Base-by-base conservation (phyloP, 2,797 vertebrate species). In the Tokudaia muenninki region DNA sequence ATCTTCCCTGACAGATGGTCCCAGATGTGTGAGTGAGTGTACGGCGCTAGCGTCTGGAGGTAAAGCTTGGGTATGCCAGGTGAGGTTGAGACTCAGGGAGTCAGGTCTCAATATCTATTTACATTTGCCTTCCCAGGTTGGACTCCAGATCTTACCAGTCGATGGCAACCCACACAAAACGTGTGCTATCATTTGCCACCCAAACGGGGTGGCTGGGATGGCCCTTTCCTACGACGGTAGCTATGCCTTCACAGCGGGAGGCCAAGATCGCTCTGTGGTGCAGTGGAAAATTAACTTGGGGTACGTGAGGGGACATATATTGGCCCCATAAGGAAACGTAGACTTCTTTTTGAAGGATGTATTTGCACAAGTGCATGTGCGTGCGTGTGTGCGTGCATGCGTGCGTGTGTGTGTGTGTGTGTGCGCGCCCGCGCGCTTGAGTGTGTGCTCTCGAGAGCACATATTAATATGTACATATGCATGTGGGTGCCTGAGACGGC, bases 121-220 rank as follows among this genome's bases (percentile, higher is more conserved):
- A 21, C 10, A 0, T 59, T 3, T 97, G 93, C 80, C 91, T 83
- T 84, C 81, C 22, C 81, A 99, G 99, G 98, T 99, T 92, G 99
- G 99, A 74, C 98, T 99, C 95, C 99, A 99, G 98, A 99, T 99
- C 92, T 98, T 99, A 79, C 99, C 99, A 5, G 52, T 99, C 0
- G 99, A 99, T 50, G 99, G 99, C 92, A 99, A 99, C 95, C 99
- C 99, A 4, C 99, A 99, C 98, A 99, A 99, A 97, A 99, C 99
- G 31, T 99, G 98, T 1, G 99, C 99, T 61, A 94, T 99, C 94
- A 96, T 99, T 57, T 99, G 99, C 98, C 99, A 99, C 97, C 99
- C 99, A 0, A 94, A 92, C 0, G 99, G 99, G 0, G 99, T 98
- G 87, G 98, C 98, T 0, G 95, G 98, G 21, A 90, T 99, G 59